These are phyloP conservation scores for Megaceryle alcyon DNA, from an alignment of 2,797 vertebrate genomes.

Conservation along the genomic window DNA sequence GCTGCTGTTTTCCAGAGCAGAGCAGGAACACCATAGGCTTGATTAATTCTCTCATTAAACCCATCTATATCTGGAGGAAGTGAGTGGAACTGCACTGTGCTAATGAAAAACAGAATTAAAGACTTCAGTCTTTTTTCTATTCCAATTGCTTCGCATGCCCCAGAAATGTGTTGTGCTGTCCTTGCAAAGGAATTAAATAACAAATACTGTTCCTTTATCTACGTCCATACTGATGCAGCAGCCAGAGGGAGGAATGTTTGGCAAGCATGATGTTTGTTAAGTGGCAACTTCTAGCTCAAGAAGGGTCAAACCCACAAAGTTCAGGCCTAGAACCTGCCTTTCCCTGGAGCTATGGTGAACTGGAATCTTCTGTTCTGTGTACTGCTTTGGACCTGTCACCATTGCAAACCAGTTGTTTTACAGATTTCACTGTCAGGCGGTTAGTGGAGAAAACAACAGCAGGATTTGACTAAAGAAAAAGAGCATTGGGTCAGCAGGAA, in stretches of 20 bases:
- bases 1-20: background rate
- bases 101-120: conserved; percentile 33
- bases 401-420: background rate
- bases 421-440: background rate
- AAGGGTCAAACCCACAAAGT: background rate
- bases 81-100: background rate
- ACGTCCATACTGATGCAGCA: background rate
- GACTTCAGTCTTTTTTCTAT: background rate
- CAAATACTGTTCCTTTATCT: background rate
- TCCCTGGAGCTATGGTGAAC: background rate
- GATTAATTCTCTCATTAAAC: background rate
- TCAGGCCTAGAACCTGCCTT: background rate
- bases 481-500: background rate
- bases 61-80: background rate
- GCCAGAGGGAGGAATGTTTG: background rate
- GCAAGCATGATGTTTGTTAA: background rate
- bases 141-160: background rate
- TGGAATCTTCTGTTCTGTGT: background rate
- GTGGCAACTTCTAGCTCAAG: background rate
- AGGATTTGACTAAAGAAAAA: background rate
- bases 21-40: background rate
- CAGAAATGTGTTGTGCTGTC: background rate
- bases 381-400: background rate
- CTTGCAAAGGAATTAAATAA: background rate
- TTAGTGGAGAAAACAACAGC: background rate